Evolutionary conservation across 2,113 vertebrate species (phyloP).

Genomic region (Trogon melanurus): DNA sequence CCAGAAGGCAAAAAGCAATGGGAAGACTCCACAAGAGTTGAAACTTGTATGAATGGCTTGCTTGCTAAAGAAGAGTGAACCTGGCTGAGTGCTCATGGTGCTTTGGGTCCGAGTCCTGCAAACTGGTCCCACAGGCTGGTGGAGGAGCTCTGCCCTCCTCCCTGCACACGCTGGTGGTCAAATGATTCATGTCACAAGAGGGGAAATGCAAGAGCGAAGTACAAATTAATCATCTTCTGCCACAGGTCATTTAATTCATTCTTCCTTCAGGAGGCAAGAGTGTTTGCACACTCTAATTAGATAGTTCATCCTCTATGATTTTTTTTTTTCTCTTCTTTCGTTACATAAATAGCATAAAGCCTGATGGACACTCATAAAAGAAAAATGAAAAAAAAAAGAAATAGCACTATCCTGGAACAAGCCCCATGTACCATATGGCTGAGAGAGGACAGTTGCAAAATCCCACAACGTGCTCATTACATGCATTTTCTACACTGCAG

Average conservation of each 20-base stretch:
- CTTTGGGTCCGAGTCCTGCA: neutral
- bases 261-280: constrained; percentile 31
- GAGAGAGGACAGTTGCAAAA: constrained; percentile 19
- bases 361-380: neutral
- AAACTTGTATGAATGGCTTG: rapidly evolving
- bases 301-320: constrained; percentile 37
- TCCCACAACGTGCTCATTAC: rapidly evolving
- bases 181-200: constrained; percentile 3
- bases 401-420: neutral
- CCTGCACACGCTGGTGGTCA: neutral
- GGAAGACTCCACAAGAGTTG: rapidly evolving
- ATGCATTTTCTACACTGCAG: neutral
- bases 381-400: neutral
- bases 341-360: neutral
- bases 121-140: neutral
- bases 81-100: neutral
- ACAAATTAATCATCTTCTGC: constrained; percentile 8
- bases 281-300: constrained; percentile 64
- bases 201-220: neutral
- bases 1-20: neutral
- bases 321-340: neutral
- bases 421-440: neutral
- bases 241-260: constrained; percentile 36
- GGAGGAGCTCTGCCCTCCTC: neutral
- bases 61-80: neutral